A percentile compares a stretch with the other conserved stretches of the same genome.
These are phyloP conservation scores for Amblyraja radiata DNA, from an alignment of 2,797 vertebrate genomes.

Conservation along the genomic window DNA sequence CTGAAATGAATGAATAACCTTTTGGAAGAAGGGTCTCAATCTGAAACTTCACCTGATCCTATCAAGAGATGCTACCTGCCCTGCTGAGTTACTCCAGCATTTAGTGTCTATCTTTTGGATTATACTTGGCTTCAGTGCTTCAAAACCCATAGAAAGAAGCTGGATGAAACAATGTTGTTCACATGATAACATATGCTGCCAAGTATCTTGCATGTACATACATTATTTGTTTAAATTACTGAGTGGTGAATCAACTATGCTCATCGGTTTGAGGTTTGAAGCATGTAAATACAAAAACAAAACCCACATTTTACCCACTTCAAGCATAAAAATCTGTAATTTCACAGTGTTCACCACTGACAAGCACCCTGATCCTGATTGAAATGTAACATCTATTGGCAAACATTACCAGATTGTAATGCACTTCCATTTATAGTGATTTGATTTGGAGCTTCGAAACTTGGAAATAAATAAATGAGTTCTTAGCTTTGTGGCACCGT, in stretches of 20 bases:
- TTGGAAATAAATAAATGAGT: not conserved
- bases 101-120: not conserved
- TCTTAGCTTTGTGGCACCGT: not conserved
- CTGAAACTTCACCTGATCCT: no score
- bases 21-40: no score
- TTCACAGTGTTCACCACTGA: not conserved
- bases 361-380: not conserved
- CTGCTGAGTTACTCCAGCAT: no score
- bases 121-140: not conserved
- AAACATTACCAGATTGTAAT: not conserved
- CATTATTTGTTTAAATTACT: not conserved
- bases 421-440: not conserved
- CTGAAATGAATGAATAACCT: not conserved
- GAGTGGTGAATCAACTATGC: not conserved
- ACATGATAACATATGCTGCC: not conserved
- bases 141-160: not conserved
- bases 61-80: no score
- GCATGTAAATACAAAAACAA: not conserved
- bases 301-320: not conserved
- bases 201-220: not conserved
- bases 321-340: not conserved
- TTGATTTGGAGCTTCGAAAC: constrained; percentile 11
- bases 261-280: not conserved
- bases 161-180: not conserved
- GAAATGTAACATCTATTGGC: constrained; percentile 1